phyloP scores from a whole-genome alignment of 2,888 invertebrate genomes.

The Seira sanloemensis region DNA sequence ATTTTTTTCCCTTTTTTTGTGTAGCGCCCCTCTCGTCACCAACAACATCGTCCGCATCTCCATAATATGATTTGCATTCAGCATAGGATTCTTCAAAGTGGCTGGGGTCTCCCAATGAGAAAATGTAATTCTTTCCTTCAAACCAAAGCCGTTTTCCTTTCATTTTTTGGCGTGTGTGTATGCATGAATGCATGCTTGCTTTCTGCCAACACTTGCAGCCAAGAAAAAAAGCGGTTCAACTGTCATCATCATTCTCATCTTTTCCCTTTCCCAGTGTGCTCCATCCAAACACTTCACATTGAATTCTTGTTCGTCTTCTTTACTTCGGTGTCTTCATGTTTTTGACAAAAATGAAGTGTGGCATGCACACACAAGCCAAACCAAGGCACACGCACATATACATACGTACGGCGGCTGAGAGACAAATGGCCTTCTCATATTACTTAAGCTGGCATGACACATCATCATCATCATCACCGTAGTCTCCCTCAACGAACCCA shows the following conservation, averaged over 20 bases:
- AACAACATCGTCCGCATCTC: neutral
- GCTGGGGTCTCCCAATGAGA: neutral
- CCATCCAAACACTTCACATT: neutral
- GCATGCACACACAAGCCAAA: neutral
- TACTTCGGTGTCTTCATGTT: neutral
- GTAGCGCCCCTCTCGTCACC: neutral
- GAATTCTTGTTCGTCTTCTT: neutral
- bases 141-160: neutral
- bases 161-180: neutral
- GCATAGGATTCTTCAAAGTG: neutral
- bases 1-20: too few species aligned
- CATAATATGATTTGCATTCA: neutral
- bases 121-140: neutral
- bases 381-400: neutral
- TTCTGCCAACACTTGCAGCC: neutral
- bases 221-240: neutral
- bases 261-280: neutral
- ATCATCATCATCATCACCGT: neutral
- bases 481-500: neutral
- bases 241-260: neutral
- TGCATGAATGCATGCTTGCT: neutral
- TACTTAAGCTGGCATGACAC: conserved; percentile 1
- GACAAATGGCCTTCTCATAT: neutral
- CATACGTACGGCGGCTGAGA: neutral
- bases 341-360: neutral